Conservation (phyloP, 2,797 vertebrate genomes). For the Melanotaenia trifasciata region DNA sequence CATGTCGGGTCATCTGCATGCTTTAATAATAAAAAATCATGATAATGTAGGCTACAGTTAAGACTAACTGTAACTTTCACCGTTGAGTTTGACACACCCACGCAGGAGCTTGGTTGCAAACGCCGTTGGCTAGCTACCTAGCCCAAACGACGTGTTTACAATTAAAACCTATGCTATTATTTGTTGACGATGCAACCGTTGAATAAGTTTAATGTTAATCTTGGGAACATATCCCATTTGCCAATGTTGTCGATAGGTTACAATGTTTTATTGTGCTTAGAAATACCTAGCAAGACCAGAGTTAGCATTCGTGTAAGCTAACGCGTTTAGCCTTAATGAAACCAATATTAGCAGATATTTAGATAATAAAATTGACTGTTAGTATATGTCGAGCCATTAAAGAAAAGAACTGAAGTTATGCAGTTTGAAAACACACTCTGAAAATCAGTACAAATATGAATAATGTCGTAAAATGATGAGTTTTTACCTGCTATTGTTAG, state of each 20-base stretch:
- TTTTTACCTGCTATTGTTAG: slow-evolving; percentile 75
- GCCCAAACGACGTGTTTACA: neutral
- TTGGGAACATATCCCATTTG: rapidly evolving
- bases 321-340: slow-evolving; percentile 28
- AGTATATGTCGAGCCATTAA: neutral
- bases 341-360: slow-evolving; percentile 65
- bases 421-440: neutral
- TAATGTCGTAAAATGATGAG: neutral
- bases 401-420: too few species aligned
- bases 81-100: slow-evolving; percentile 5
- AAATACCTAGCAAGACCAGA: neutral
- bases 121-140: slow-evolving; percentile 32
- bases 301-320: slow-evolving; percentile 50
- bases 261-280: neutral
- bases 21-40: neutral
- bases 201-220: rapidly evolving
- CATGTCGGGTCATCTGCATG: neutral
- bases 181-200: rapidly evolving
- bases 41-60: neutral
- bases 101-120: slow-evolving; percentile 1
- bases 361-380: slow-evolving; percentile 2
- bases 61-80: neutral
- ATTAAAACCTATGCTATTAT: neutral
- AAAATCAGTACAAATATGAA: neutral
- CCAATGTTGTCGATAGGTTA: rapidly evolving